These are phyloP conservation scores for Drosophila multiciliata DNA, from an alignment of 2,888 invertebrate species.

Conservation along the genomic window DNA sequence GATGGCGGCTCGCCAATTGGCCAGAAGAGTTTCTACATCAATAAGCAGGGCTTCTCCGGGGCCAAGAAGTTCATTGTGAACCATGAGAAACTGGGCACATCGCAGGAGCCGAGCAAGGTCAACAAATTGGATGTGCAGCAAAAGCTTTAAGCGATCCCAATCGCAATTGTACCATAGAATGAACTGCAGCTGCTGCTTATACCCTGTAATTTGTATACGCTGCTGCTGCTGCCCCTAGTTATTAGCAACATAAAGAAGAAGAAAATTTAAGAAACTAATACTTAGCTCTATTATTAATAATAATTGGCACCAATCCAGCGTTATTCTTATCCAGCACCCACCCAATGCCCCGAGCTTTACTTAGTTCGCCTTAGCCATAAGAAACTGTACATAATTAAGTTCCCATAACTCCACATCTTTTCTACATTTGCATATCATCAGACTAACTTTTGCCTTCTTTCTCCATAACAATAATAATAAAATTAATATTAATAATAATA, in stretches of 20 bases:
- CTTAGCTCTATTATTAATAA: conserved; percentile 38
- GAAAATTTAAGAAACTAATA: not conserved
- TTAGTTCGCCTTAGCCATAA: conserved; percentile 56
- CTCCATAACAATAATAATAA: not conserved
- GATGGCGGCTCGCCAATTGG: conserved; percentile 60
- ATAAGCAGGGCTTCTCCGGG: conserved; percentile 78
- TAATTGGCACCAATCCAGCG: conserved; percentile 33
- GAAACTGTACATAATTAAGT: conserved; percentile 69
- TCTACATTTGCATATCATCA: conserved; percentile 40
- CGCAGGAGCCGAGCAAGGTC: conserved; percentile 41
- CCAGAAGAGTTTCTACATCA: conserved; percentile 79
- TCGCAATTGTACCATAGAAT: conserved; percentile 41
- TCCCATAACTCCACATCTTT: conserved; percentile 24
- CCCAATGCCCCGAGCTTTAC: conserved; percentile 49
- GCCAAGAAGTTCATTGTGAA: conserved; percentile 79
- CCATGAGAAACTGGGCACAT: conserved; percentile 66
- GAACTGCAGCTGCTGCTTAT: conserved; percentile 19
- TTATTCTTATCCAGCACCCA: conserved; percentile 47
- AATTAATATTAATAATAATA: not conserved
- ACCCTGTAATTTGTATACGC: conserved; percentile 16
- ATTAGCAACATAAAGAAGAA: not conserved
- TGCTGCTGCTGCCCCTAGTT: conserved; percentile 18
- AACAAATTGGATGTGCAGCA: conserved; percentile 64
- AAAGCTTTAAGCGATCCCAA: conserved; percentile 70
- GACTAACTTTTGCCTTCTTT: conserved; percentile 9